Percentiles rank a stretch among this genome's conserved stretches.
These are phyloP conservation scores for Glyptemys insculpta DNA, from an alignment of 2,797 vertebrate genomes.

Conservation along the genomic window DNA sequence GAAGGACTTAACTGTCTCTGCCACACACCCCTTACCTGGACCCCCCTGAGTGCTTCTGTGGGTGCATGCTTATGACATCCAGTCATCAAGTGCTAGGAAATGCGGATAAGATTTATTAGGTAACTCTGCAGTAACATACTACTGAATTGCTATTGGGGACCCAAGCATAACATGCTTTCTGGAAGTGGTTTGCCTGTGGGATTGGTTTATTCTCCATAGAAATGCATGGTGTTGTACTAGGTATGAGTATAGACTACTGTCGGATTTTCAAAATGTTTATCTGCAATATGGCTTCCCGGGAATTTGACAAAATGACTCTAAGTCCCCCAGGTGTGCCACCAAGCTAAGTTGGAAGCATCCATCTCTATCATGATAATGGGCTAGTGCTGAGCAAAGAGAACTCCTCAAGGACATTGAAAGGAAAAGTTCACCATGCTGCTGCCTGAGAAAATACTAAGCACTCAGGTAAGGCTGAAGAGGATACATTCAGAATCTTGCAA, in stretches of 20 bases:
- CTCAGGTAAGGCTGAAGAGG: constrained; percentile 52
- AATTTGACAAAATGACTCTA: background rate
- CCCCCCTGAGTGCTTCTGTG: background rate
- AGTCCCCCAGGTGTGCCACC: background rate
- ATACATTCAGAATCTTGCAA: constrained; percentile 59
- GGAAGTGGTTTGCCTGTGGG: background rate
- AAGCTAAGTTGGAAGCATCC: background rate
- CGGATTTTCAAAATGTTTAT: background rate
- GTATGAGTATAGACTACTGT: background rate
- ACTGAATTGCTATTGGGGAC: background rate
- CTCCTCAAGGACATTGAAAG: background rate
- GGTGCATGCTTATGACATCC: background rate
- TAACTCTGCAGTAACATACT: background rate
- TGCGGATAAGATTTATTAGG: background rate
- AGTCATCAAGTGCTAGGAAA: background rate
- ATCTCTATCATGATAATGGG: background rate
- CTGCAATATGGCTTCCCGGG: background rate
- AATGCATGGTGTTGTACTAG: background rate
- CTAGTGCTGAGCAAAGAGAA: background rate
- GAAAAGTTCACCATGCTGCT: background rate
- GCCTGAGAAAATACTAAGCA: background rate
- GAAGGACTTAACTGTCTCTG: background rate
- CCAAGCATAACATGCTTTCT: background rate
- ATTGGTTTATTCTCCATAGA: background rate
- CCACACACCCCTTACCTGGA: background rate